These are phyloP conservation scores for Drosophila prostipennis DNA, from an alignment of 2,888 invertebrate genomes.

Conservation along the genomic window DNA sequence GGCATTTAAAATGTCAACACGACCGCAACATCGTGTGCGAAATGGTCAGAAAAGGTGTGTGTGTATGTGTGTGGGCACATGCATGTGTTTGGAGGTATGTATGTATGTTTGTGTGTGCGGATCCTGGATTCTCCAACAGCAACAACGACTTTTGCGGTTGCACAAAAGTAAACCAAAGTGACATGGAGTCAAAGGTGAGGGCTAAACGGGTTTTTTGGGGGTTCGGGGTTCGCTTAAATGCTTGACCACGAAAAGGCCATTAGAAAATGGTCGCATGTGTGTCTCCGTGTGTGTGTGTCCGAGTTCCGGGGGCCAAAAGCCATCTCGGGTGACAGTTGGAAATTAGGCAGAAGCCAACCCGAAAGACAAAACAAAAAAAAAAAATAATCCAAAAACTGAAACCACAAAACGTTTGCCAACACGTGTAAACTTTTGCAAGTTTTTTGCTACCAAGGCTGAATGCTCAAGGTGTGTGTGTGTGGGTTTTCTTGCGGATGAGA, in stretches of 20 bases:
- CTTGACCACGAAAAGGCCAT: constrained; percentile 79
- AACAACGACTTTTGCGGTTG: constrained; percentile 72
- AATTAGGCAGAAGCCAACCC: constrained; percentile 64
- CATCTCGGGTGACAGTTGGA: constrained; percentile 58
- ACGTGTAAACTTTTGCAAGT: constrained; percentile 66
- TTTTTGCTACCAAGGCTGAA: constrained; percentile 18
- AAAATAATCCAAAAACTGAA: constrained; percentile 39
- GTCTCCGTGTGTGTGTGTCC: constrained; percentile 16
- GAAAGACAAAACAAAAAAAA: constrained; percentile 8
- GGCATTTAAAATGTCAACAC: constrained; percentile 79
- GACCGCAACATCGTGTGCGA: constrained; percentile 77
- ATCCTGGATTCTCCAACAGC: constrained; percentile 44
- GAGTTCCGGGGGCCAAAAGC: constrained; percentile 42
- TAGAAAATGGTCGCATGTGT: constrained; percentile 60
- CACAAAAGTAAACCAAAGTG: constrained; percentile 62
- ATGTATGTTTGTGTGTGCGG: constrained; percentile 15
- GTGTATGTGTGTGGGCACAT: constrained; percentile 5
- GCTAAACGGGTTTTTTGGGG: constrained; percentile 52
- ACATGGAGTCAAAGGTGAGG: constrained; percentile 47
- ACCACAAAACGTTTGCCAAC: constrained; percentile 70
- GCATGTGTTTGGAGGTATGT: constrained; percentile 6
- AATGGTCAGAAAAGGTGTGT: constrained; percentile 75
- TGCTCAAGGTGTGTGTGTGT: background rate
- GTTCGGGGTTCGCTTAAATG: constrained; percentile 62
- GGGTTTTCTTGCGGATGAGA: background rate